Conservation (phyloP, 2,113 vertebrate genomes). For the Labeo catla region DNA sequence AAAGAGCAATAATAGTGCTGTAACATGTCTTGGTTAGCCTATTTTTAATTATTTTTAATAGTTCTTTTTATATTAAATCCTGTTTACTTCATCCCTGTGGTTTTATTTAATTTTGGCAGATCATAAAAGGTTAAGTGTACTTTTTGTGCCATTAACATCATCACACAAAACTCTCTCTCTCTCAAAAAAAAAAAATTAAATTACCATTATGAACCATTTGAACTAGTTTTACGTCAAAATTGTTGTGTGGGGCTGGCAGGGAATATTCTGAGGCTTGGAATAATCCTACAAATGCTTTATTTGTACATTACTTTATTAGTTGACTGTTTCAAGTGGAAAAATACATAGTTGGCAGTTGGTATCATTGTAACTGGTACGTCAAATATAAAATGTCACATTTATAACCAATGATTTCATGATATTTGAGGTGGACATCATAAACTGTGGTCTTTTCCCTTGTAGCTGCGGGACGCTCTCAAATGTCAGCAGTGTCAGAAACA, state of each 20-base stretch:
- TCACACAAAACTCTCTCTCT: not conserved
- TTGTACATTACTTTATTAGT: not conserved
- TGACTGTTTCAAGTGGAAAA: not conserved
- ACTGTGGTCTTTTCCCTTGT: constrained; percentile 50
- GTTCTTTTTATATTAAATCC: too few species aligned
- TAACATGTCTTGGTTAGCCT: too few species aligned
- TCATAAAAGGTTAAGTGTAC: not conserved
- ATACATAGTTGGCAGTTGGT: not conserved
- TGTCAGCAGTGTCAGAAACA: constrained; percentile 97
- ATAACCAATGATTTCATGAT: constrained; percentile 36
- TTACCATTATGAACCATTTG: too few species aligned
- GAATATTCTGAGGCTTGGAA: not conserved
- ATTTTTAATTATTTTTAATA: too few species aligned
- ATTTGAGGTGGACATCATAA: constrained; percentile 47
- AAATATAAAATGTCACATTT: constrained; percentile 2
- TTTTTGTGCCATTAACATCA: not conserved
- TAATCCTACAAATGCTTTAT: not conserved
- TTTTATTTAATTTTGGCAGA: too few species aligned
- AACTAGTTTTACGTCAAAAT: not conserved
- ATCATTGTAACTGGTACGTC: not conserved
- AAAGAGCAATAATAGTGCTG: too few species aligned
- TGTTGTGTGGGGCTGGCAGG: not conserved
- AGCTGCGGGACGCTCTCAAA: constrained; percentile 95
- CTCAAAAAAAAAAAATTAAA: not conserved
- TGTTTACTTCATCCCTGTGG: too few species aligned